Evolutionary conservation across 2,888 invertebrate genomes (phyloP).

Genomic region (Epsilonema sp.): DNA sequence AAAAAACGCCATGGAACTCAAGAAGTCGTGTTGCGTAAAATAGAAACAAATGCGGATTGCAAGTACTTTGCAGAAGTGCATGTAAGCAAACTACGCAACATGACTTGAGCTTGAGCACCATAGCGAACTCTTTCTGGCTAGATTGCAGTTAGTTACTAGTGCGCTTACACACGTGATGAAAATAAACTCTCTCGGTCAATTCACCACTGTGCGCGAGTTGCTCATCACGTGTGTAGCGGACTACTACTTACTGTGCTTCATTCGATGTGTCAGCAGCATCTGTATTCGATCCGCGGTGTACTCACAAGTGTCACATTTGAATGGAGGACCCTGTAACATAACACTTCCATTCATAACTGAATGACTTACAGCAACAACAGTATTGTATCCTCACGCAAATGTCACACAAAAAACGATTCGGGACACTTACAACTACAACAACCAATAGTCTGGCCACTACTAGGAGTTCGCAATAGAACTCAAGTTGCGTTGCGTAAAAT

Average conservation of each 20-base stretch:
- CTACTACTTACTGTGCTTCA: constrained; percentile 35
- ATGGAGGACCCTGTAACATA: constrained; percentile 45
- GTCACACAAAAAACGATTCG: no score
- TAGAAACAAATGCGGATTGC: no score
- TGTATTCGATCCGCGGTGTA: constrained; percentile 37
- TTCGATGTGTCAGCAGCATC: constrained; percentile 41
- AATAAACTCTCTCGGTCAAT: background rate
- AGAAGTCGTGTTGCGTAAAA: no score
- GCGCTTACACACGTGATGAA: background rate
- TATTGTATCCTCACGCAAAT: background rate
- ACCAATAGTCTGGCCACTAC: no score
- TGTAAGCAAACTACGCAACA: no score
- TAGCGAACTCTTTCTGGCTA: no score
- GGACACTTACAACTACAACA: no score
- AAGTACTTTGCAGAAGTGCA: no score
- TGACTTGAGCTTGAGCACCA: no score
- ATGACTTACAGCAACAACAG: background rate
- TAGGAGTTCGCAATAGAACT: background rate
- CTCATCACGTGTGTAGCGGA: background rate
- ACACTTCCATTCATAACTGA: constrained; percentile 13
- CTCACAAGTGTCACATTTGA: constrained; percentile 43
- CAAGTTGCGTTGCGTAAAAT: no score
- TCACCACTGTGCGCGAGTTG: background rate
- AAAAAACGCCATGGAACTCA: no score
- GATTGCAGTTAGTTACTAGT: background rate